Conservation (phyloP, 2,888 invertebrate species). For the Maniola hyperantus region DNA sequence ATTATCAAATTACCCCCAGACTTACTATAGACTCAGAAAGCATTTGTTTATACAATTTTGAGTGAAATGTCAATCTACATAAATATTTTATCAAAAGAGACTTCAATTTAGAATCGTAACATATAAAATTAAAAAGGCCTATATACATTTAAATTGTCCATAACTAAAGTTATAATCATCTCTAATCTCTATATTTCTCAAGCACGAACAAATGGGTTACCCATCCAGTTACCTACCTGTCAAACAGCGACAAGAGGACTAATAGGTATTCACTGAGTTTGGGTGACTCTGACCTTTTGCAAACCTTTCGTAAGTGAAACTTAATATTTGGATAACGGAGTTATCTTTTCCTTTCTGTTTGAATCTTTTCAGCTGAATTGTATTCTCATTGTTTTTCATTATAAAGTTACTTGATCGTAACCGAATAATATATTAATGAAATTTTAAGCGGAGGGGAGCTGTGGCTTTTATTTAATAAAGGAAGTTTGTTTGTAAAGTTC, state of each 20-base stretch:
- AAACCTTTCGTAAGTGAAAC: not conserved
- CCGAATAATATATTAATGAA: not conserved
- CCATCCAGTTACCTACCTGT: not conserved
- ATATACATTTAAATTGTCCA: no score
- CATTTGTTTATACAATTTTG: no score
- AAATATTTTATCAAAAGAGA: no score
- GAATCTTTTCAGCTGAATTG: not conserved
- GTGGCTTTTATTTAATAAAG: not conserved
- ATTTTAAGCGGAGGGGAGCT: not conserved
- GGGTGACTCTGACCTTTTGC: not conserved
- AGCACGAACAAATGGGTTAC: not conserved
- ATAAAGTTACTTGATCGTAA: slow-evolving; percentile 1
- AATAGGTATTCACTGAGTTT: not conserved
- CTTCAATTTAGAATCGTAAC: no score
- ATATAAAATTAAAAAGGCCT: no score
- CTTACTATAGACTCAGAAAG: no score
- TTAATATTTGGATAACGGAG: slow-evolving; percentile 6
- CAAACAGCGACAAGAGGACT: not conserved
- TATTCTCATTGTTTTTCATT: not conserved
- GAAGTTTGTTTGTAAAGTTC: not conserved
- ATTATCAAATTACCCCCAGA: no score
- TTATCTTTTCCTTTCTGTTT: slow-evolving; percentile 4
- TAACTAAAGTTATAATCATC: no score
- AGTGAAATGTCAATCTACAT: no score
- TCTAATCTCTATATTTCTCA: not conserved